Evolutionary conservation across 1,140 invertebrate species (phyloP), one percentile per base, ranked within the genome.

Genomic region (Pararge aegeria): DNA sequence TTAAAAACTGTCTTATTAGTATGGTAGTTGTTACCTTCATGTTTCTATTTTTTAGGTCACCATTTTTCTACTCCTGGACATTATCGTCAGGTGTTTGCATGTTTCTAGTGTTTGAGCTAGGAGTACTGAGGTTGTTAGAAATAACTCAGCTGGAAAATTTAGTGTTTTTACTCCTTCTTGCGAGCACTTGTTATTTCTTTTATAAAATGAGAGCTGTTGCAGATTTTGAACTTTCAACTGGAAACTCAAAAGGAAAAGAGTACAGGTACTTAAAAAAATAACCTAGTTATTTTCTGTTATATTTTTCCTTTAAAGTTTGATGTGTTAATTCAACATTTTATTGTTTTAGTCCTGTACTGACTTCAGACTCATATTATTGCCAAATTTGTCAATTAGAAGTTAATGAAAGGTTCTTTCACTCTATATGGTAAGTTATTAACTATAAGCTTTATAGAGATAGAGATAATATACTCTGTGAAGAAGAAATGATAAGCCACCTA

Each of bases 61-160:
- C 93, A 65, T 95, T 95, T 76, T 95, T 94, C 76, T 85, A 93
- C 59, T 90, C 92, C 37, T 95, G 94, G 94, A 92, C 92, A 5
- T 80, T 94, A 12, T 92, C 92, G 16, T 94, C 94, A 19, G 86
- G 92, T 19, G 59, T 93, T 13, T 90, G 92, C 63, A 75, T 95
- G 67, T 92, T 94, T 74, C 67, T 93, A 7, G 89, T 94, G n/a
- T 95, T 94, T 83, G 93, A 95, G 77, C 69, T 92, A 18, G 86
- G 83, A 58, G 92, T 94, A 13, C 90, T 94, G 27, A 91, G 92
- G 34, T 80, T 93, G 42, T 75, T 94, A 44, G 93, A 95, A 78
- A 94, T 95, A 60, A 85, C 94, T 20, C 91, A 92, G 7, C 90
- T 93, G 51, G 94, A 95, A 70, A 94, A 95, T 78, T 81, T 93